phyloP scores from a whole-genome alignment of 2,797 vertebrate species.

The Esox lucius region DNA sequence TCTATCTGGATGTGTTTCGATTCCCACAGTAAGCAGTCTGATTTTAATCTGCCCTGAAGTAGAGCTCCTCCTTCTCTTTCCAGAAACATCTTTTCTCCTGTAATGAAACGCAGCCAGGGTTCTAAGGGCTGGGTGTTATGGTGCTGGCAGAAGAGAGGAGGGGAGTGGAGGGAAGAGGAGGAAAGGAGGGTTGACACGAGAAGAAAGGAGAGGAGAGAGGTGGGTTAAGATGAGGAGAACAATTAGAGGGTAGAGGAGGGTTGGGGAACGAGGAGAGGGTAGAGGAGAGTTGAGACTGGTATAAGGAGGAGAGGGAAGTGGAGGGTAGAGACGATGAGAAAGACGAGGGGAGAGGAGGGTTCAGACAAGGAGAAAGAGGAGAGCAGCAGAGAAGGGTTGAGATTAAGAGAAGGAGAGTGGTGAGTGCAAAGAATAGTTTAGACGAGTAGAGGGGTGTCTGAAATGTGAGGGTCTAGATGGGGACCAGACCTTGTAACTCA shows the following conservation, averaged over 20 bases:
- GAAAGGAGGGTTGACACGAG: neutral
- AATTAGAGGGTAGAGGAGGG: neutral
- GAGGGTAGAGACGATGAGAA: no score
- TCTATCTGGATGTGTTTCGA: constrained; percentile 1
- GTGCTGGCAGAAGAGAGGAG: constrained; percentile 32
- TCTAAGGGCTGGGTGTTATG: constrained; percentile 22
- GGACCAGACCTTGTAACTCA: no score
- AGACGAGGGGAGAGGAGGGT: no score
- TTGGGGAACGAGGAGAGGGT: constrained; percentile 40
- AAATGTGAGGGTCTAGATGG: no score
- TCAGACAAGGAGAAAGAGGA: no score
- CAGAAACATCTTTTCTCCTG: constrained; percentile 10
- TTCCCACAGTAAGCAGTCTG: neutral
- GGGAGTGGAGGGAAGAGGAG: constrained; percentile 11
- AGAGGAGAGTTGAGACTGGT: constrained; percentile 6
- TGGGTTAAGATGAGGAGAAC: neutral
- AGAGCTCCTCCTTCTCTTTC: constrained; percentile 6
- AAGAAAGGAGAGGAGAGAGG: neutral
- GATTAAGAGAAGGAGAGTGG: no score
- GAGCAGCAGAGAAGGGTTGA: no score
- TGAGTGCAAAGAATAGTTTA: no score
- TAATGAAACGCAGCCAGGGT: constrained; percentile 30
- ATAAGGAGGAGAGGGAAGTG: no score
- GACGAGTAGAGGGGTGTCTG: no score
- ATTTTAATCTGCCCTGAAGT: constrained; percentile 22